Conservation (phyloP, 2,113 vertebrate species). For the Nesospiza acunhae region DNA sequence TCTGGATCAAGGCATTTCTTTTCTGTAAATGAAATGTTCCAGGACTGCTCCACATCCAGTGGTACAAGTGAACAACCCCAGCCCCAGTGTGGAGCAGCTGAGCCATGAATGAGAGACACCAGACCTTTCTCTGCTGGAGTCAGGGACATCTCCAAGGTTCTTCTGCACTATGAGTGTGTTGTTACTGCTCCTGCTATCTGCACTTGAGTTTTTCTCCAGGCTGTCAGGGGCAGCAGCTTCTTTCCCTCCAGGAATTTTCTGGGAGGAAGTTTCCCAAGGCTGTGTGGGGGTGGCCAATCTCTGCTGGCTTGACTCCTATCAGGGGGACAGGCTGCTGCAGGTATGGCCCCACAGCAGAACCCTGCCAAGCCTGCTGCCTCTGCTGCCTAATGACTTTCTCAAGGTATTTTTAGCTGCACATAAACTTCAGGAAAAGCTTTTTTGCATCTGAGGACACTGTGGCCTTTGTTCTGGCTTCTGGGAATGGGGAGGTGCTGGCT, state of each 20-base stretch:
- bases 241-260: background rate
- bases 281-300: accelerated
- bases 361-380: background rate
- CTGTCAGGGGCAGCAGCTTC: background rate
- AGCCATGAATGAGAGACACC: background rate
- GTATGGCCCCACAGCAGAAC: background rate
- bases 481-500: background rate
- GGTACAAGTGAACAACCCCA: background rate
- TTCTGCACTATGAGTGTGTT: accelerated
- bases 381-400: background rate
- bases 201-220: background rate
- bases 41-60: accelerated
- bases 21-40: background rate
- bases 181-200: background rate
- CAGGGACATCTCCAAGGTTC: background rate
- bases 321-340: background rate
- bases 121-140: background rate
- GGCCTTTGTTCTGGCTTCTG: conserved; percentile 48
- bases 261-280: background rate
- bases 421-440: conserved; percentile 49
- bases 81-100: background rate
- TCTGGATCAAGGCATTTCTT: background rate
- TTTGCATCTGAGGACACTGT: background rate
- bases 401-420: conserved; percentile 52
- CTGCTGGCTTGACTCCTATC: background rate